Conservation (phyloP, 2,113 vertebrate genomes). For the Hemiscyllium ocellatum region DNA sequence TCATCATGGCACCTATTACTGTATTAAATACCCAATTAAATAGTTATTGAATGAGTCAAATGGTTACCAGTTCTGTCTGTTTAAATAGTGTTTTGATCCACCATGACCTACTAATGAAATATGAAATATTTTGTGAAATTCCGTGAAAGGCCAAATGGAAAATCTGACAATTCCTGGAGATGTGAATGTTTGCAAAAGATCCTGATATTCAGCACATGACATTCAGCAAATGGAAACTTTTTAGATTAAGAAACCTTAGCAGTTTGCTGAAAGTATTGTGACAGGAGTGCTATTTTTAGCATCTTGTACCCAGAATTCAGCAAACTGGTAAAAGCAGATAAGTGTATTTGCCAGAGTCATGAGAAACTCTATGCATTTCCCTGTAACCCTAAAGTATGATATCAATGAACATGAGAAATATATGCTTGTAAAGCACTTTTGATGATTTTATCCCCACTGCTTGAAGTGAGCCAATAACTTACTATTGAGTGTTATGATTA, state of each 20-base stretch:
- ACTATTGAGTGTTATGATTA: too few species aligned
- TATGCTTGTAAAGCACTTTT: neutral
- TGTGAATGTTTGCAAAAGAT: neutral
- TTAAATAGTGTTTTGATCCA: neutral
- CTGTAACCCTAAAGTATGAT: neutral
- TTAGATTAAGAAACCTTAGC: neutral
- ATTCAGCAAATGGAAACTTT: neutral
- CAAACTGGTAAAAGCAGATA: neutral
- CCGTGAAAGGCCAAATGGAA: neutral
- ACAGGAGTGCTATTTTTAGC: neutral
- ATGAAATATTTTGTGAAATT: neutral
- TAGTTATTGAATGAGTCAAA: neutral
- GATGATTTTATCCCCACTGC: neutral
- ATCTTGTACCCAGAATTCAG: neutral
- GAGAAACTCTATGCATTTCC: neutral
- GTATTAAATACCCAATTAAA: neutral
- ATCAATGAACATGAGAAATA: neutral
- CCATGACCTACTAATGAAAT: neutral
- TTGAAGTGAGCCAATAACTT: too few species aligned
- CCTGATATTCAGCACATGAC: neutral
- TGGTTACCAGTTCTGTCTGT: neutral
- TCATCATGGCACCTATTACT: neutral
- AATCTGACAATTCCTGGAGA: neutral
- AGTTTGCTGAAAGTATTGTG: neutral
- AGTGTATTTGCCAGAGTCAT: neutral